Conservation (phyloP, 2,113 vertebrate genomes). For the Hemibagrus wyckioides region DNA sequence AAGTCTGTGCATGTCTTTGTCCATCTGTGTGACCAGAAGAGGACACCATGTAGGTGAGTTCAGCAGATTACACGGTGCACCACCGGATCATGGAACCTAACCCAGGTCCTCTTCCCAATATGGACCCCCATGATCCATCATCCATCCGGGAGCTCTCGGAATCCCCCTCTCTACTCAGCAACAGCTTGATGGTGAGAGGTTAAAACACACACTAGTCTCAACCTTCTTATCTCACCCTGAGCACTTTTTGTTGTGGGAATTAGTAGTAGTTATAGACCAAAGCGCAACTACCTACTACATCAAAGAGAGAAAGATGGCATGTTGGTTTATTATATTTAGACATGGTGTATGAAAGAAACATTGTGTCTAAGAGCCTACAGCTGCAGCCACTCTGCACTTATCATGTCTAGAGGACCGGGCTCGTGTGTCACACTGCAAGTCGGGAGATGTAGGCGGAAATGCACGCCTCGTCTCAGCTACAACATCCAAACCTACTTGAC, state of each 20-base stretch:
- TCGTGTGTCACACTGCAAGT: neutral
- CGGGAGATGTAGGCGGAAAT: neutral
- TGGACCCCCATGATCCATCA: slow-evolving; percentile 65
- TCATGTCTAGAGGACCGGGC: neutral
- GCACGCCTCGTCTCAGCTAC: no score
- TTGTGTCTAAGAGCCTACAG: no score
- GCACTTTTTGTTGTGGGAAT: neutral
- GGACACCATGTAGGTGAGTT: slow-evolving; percentile 68
- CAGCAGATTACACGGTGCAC: slow-evolving; percentile 64
- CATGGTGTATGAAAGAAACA: neutral
- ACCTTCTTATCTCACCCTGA: neutral
- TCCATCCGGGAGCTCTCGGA: slow-evolving; percentile 60
- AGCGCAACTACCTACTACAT: neutral
- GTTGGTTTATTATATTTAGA: neutral
- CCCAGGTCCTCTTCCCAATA: slow-evolving; percentile 39
- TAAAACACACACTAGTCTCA: neutral
- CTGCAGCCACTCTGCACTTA: neutral
- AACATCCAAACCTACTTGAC: neutral
- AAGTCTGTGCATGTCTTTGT: slow-evolving; percentile 1
- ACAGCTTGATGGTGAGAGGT: slow-evolving; percentile 66
- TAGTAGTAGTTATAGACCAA: neutral
- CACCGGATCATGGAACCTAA: slow-evolving; percentile 72
- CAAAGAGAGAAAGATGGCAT: neutral
- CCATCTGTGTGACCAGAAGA: slow-evolving; percentile 48
- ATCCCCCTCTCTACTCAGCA: slow-evolving; percentile 53